These are phyloP conservation scores for Dreissena polymorpha DNA, from an alignment of 1,140 invertebrate genomes.

Conservation along the genomic window DNA sequence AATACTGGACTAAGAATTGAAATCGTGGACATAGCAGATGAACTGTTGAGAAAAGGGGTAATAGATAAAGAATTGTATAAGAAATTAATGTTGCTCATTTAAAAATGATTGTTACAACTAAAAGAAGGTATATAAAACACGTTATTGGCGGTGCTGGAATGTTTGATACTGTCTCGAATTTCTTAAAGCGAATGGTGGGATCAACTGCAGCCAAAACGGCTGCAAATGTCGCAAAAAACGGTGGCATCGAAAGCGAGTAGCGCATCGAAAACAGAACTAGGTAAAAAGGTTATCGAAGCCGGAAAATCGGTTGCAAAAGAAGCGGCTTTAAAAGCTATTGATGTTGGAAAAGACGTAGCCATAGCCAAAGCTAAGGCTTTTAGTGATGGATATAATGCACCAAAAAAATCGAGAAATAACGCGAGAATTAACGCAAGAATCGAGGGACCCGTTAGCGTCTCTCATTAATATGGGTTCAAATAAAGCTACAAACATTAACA, in stretches of 20 bases:
- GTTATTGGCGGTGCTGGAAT: slow-evolving; percentile 5
- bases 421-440: background rate
- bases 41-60: background rate
- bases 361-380: background rate
- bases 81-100: background rate
- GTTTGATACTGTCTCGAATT: background rate
- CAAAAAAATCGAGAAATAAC: background rate
- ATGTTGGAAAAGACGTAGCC: background rate
- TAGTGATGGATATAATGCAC: too few relatives aligned
- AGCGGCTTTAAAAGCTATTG: slow-evolving; percentile 1
- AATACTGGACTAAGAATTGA: background rate
- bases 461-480: background rate
- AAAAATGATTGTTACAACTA: background rate
- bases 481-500: background rate
- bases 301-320: background rate
- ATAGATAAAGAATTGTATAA: background rate
- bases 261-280: too few relatives aligned
- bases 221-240: background rate
- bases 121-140: background rate
- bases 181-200: background rate
- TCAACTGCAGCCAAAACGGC: background rate
- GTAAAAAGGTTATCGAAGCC: background rate
- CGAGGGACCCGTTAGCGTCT: background rate
- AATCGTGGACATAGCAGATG: background rate
- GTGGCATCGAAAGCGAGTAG: background rate